A percentile compares a stretch with the other conserved stretches of the same genome.
phyloP scores from a whole-genome alignment of 2,888 invertebrate genomes.

The Euplagia quadripunctaria region DNA sequence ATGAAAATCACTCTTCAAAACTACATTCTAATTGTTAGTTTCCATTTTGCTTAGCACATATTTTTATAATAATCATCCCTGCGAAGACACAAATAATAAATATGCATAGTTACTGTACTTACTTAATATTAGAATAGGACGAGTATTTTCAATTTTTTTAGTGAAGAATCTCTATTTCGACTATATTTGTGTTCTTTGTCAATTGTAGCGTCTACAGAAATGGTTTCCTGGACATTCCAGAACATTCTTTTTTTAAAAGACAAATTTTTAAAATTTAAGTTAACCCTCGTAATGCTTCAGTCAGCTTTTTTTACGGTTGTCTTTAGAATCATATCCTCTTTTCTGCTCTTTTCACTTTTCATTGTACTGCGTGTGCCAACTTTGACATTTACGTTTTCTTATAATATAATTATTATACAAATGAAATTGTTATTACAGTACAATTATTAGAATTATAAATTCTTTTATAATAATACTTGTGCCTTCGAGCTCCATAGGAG shows the following conservation, averaged over 20 bases:
- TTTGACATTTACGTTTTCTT: constrained; percentile 38
- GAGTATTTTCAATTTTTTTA: constrained; percentile 39
- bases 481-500: constrained; percentile 70
- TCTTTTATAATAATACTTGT: constrained; percentile 60
- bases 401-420: constrained; percentile 14
- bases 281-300: constrained; percentile 55
- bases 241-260: constrained; percentile 49
- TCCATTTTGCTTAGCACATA: constrained; percentile 11
- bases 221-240: constrained; percentile 70
- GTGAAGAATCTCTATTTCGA: constrained; percentile 48
- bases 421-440: constrained; percentile 57
- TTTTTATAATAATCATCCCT: constrained; percentile 33
- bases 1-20: constrained; percentile 20
- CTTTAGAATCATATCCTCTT: constrained; percentile 34
- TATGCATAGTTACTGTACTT: constrained; percentile 48
- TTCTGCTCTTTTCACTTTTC: constrained; percentile 40
- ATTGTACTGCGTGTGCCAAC: constrained; percentile 61
- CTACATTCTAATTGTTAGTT: constrained; percentile 9
- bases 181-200: constrained; percentile 30
- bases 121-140: constrained; percentile 40
- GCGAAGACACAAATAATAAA: constrained; percentile 32
- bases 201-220: constrained; percentile 48
- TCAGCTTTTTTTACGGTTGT: constrained; percentile 40
- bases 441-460: constrained; percentile 67
- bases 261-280: constrained; percentile 43